phyloP scores from a whole-genome alignment of 2,888 invertebrate species.

The Lamellibrachia columna region DNA sequence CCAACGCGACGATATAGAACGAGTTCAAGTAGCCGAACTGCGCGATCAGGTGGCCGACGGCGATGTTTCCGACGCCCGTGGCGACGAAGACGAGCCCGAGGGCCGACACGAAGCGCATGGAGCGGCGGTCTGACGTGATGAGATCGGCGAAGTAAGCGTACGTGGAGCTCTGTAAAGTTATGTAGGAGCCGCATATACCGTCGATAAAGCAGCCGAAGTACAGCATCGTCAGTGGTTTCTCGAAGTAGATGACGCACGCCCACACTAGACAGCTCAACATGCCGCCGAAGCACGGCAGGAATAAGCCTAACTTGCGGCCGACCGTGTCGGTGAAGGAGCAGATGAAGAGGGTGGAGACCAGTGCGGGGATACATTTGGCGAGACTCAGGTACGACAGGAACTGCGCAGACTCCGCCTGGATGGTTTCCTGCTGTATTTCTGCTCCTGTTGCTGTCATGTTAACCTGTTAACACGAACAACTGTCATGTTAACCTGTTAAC shows the following conservation, averaged over 20 bases:
- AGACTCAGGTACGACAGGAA: not conserved
- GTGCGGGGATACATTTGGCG: not conserved
- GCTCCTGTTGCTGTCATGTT: not conserved
- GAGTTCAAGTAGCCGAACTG: conserved; percentile 13
- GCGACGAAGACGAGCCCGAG: not conserved
- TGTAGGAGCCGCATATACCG: conserved; percentile 19
- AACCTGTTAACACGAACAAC: too few species aligned
- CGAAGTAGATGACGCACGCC: not conserved
- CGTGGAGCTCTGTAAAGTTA: conserved; percentile 14
- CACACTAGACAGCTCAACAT: not conserved
- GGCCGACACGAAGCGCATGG: conserved; percentile 1
- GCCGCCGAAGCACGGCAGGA: conserved; percentile 21
- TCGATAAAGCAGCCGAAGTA: not conserved
- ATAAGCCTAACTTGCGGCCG: conserved; percentile 18
- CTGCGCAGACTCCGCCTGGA: not conserved
- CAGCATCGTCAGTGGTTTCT: not conserved
- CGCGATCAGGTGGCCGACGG: conserved; percentile 16
- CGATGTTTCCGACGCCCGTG: not conserved
- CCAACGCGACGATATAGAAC: not conserved
- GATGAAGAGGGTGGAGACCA: conserved; percentile 20
- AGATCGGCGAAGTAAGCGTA: conserved; percentile 13
- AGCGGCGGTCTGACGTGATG: not conserved
- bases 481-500: too few species aligned
- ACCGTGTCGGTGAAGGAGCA: conserved; percentile 20
- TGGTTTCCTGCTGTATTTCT: not conserved